Conservation (phyloP, 2,797 vertebrate genomes). For the Myioborus miniatus region DNA sequence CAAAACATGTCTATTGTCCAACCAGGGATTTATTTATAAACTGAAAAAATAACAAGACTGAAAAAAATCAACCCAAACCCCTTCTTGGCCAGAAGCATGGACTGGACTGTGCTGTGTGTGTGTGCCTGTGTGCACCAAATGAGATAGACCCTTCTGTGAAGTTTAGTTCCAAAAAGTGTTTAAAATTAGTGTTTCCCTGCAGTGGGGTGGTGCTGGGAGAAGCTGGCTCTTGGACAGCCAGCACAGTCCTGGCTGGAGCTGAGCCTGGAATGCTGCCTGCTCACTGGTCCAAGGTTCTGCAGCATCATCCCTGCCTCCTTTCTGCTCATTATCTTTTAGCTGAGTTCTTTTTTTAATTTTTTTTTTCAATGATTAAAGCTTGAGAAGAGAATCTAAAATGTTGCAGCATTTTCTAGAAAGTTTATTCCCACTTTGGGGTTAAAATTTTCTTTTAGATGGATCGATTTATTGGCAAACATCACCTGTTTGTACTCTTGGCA, state of each 20-base stretch:
- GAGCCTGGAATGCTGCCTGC: not conserved
- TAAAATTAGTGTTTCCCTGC: not conserved
- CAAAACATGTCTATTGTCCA: constrained; percentile 13
- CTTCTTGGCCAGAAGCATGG: not conserved
- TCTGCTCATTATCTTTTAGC: not conserved
- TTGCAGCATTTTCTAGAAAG: not conserved
- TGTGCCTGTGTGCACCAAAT: not conserved
- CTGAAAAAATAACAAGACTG: constrained; percentile 8
- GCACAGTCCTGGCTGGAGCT: not conserved
- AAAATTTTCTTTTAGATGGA: not conserved
- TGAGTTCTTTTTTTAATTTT: not conserved
- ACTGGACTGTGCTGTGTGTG: not conserved
- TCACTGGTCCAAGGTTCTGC: not conserved
- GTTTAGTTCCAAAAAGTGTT: not conserved
- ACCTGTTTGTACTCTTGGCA: not conserved
- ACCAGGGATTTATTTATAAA: constrained; percentile 39
- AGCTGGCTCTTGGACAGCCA: not conserved
- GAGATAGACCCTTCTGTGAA: not conserved
- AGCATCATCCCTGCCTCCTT: not conserved
- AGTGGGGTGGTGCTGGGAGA: not conserved
- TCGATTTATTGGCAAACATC: not conserved
- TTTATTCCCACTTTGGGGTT: not conserved
- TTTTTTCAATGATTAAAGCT: not conserved
- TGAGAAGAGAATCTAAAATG: not conserved
- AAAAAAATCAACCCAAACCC: not conserved